Base-by-base conservation (phyloP, 1,140 invertebrate species). In the Drosophila pectinifera region DNA sequence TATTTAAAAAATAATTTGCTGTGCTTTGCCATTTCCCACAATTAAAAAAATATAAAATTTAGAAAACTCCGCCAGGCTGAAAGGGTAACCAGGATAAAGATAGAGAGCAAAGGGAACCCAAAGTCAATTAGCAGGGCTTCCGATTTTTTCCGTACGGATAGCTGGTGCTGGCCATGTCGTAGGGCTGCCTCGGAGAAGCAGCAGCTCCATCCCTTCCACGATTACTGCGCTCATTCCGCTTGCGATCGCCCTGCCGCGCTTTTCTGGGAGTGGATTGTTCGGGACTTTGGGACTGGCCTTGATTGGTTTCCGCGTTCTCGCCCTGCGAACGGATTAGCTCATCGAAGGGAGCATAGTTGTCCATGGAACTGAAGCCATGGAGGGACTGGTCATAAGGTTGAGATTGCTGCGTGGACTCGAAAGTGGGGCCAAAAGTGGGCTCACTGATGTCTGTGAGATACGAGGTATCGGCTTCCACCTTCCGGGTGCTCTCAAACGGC, bases 311-410 rank as follows among this genome's bases (percentile, higher is more conserved):
- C 1, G 13, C 18, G 7, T 22, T 42, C 18, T 53, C 51, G 24
- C 20, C 24, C 6, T 28, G 38, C 7, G 61, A 34, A 8, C 49
- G 46, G 3, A 78, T n/a, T 0, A 78, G 41, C 7, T 82, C 42
- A n/a, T 82, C 63, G 31, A 70, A 83, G 5, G 74, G 51, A 0
- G 36, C 51, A 62, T 75, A 83, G 31, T 83, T 83, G 0, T 65
- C 58, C 80, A 83, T 75, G 18, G 69, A 70, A 8, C 58, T 38
- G 11, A 76, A 80, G n/a, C 78, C 78, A 6, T 80, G 72, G 24
- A 48, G 54, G n/a, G 45, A 57, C 28, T 39, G 8, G 1, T 28
- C n/a, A 14, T 34, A 20, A 6, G 54, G 16, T 11, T 20, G 16
- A 8, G 7, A 28, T 14, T 56, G 14, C 8, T 18, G 55, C 3